A percentile compares a stretch with the other conserved stretches of the same genome.
phyloP scores from a whole-genome alignment of 2,113 vertebrate genomes.

The Solenodon paradoxus region DNA sequence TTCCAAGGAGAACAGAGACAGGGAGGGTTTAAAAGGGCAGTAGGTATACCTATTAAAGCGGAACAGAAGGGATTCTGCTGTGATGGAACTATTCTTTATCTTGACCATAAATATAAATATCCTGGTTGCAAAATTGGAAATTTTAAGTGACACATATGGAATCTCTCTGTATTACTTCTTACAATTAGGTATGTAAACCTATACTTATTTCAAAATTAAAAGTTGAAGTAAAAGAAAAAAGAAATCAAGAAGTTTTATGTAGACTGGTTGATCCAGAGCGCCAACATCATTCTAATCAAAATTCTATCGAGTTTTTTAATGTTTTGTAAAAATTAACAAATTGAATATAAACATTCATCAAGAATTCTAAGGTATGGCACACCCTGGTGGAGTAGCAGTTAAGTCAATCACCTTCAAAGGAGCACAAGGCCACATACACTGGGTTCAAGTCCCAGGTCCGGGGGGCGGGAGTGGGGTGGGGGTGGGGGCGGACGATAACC shows the following conservation, averaged over 20 bases:
- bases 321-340: neutral
- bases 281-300: neutral
- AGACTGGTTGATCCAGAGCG: neutral
- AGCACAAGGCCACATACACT: too few species aligned
- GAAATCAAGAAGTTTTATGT: neutral
- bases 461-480: too few species aligned
- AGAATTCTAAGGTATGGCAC: neutral
- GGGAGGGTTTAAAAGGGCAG: neutral
- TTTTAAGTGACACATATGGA: neutral
- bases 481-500: too few species aligned
- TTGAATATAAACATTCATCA: neutral
- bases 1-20: neutral
- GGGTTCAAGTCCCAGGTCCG: too few species aligned
- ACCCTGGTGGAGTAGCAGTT: too few species aligned
- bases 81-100: neutral
- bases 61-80: neutral
- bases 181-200: neutral
- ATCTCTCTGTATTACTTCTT: neutral
- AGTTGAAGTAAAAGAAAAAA: neutral
- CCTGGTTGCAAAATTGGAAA: neutral
- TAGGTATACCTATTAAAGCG: neutral
- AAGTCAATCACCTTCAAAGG: too few species aligned
- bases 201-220: neutral
- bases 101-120: neutral
- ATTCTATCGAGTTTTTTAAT: neutral